Percentiles rank a stretch among this genome's conserved stretches.
These are phyloP conservation scores for Danio albolineatus DNA, from an alignment of 2,797 vertebrate genomes.

Conservation along the genomic window DNA sequence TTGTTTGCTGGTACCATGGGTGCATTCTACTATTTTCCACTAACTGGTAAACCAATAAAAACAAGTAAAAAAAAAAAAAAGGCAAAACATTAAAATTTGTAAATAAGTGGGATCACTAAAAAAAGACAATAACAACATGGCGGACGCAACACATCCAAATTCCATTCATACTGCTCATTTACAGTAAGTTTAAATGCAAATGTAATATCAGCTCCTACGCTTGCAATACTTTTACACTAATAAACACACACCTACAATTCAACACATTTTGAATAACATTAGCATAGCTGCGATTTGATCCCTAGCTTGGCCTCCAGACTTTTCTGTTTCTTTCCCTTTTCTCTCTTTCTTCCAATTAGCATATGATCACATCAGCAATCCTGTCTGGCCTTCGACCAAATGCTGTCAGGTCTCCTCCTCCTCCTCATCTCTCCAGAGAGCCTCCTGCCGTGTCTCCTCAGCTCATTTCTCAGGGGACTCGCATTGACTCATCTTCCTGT, in stretches of 20 bases:
- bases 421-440: constrained; percentile 18
- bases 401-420: constrained; percentile 14
- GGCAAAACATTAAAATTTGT: no score
- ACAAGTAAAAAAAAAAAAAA: no score
- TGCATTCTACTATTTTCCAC: no score
- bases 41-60: no score
- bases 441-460: constrained; percentile 9
- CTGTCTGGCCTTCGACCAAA: constrained; percentile 16
- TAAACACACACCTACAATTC: background rate
- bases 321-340: constrained; percentile 5
- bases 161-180: no score
- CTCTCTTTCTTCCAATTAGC: constrained; percentile 38
- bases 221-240: background rate
- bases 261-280: background rate
- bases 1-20: no score
- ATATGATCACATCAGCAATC: constrained; percentile 54
- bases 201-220: no score
- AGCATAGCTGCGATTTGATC: constrained; percentile 2
- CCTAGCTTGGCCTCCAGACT: background rate
- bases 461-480: background rate
- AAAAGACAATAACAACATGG: no score
- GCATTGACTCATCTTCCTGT: constrained; percentile 10
- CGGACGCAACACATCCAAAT: no score
- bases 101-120: no score
- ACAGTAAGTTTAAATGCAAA: no score